Percentiles rank a stretch among this genome's conserved stretches.
Evolutionary conservation across 2,888 invertebrate species (phyloP).

Genomic region (Meganola albula): DNA sequence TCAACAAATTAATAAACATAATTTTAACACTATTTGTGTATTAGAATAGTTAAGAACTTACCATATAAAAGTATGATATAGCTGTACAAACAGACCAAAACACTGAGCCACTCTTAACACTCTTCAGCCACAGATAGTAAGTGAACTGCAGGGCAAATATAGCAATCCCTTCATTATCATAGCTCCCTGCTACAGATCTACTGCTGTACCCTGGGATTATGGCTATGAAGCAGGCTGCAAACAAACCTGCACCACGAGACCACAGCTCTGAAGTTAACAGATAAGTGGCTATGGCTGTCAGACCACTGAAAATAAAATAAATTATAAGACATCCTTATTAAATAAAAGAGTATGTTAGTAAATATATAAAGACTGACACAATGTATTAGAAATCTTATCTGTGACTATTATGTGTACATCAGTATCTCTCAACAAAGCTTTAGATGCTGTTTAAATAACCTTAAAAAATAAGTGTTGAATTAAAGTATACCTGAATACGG

Average conservation of each 20-base stretch:
- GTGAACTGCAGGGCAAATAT: slow-evolving; percentile 99
- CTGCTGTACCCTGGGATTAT: slow-evolving; percentile 99
- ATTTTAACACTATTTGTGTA: too few species aligned
- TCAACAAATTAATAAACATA: too few species aligned
- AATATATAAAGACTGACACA: too few species aligned
- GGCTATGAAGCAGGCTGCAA: slow-evolving; percentile 99
- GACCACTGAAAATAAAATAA: slow-evolving; percentile 83
- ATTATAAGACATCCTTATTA: not conserved
- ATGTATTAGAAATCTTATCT: too few species aligned
- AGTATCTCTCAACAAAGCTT: not conserved
- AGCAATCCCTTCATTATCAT: slow-evolving; percentile 99
- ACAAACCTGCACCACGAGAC: slow-evolving; percentile 96
- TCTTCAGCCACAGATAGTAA: slow-evolving; percentile 98
- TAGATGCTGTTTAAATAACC: not conserved
- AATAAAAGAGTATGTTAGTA: too few species aligned
- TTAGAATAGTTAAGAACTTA: slow-evolving; percentile 48
- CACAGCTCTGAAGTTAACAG: slow-evolving; percentile 98
- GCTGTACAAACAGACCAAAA: slow-evolving; percentile 97
- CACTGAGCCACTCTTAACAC: slow-evolving; percentile 97
- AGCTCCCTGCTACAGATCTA: slow-evolving; percentile 98
- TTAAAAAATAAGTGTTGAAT: slow-evolving; percentile 3
- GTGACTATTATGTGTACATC: too few species aligned
- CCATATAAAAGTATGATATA: slow-evolving; percentile 99
- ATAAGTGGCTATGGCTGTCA: slow-evolving; percentile 98
- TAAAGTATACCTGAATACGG: slow-evolving; percentile 88